Evolutionary conservation across 2,797 vertebrate species (phyloP), one percentile per base, ranked within the genome.

Genomic region (Clamator glandarius): DNA sequence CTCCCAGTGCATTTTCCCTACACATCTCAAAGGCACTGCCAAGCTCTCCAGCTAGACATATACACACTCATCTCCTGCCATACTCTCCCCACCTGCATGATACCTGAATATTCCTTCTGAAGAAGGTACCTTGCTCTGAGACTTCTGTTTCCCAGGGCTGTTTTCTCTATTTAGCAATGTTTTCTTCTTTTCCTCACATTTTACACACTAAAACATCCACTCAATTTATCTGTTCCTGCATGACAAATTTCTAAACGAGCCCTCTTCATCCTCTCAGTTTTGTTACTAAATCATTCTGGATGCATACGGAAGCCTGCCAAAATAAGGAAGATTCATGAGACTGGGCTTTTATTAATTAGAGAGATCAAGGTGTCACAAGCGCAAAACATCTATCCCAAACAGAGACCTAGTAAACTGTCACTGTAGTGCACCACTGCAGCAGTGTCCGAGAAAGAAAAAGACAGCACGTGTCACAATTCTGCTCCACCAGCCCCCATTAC

Each of bases 401-500:
- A 9, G n/a, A 87, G 36, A 72, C 41, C 50, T 72, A 62, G 41
- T 44, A 72, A 74, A 51, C 11, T 42, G 12, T 39, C 26, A 23
- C 46, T 4, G 1, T 8, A n/a, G 15, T 20, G 14, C 51, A 11
- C 12, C 51, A 11, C 23, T 25, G 8, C 2, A 87, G 28, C 50
- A 59, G 28, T 9, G 13, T 11, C 24, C 50, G 13, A 25, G 23
- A 14, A 25, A 35, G n/a, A 17, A 55, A 59, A 15, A n/a, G 67
- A 6, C 15, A 61, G 24, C 2, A 2, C 14, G 15, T 0, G 0
- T 7, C 62, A 46, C 8, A 31, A 2, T 54, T 11, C 26, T 31
- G 7, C 28, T 87, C 59, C 42, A 9, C 5, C 4, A 84, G 41
- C 12, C 11, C 10, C 20, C 8, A 1, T 18, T 31, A 63, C 1